phyloP scores from a whole-genome alignment of 53 echinoderm and acorn worm species.

The Antedon mediterranea region DNA sequence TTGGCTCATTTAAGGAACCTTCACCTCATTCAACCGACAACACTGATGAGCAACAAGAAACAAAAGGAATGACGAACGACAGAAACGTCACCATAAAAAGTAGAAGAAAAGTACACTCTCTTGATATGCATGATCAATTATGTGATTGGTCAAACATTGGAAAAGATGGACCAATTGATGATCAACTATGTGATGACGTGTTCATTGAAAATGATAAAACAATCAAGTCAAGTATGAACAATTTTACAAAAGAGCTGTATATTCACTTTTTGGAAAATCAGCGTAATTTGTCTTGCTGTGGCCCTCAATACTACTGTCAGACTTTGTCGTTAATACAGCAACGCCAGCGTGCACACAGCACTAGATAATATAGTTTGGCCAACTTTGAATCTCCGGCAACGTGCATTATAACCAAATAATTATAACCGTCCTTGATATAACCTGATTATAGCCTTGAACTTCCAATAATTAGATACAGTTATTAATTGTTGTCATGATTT shows the following conservation, averaged over 20 bases:
- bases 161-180: background rate
- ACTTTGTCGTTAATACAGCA: background rate
- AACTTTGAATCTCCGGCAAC: too few species aligned
- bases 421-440: too few species aligned
- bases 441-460: too few species aligned
- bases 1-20: constrained; percentile 32
- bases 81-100: background rate
- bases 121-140: background rate
- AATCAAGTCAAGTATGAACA: background rate
- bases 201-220: background rate
- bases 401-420: too few species aligned
- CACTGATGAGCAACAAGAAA: background rate
- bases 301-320: background rate
- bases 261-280: background rate
- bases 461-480: background rate
- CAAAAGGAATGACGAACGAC: background rate
- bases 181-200: background rate
- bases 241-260: background rate
- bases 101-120: background rate
- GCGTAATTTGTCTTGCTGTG: background rate
- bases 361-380: background rate
- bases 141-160: background rate
- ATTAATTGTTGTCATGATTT: background rate
- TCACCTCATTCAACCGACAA: background rate
- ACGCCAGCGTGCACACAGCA: background rate